phyloP scores from a whole-genome alignment of 2,888 invertebrate species.

The Pomacea canaliculata region DNA sequence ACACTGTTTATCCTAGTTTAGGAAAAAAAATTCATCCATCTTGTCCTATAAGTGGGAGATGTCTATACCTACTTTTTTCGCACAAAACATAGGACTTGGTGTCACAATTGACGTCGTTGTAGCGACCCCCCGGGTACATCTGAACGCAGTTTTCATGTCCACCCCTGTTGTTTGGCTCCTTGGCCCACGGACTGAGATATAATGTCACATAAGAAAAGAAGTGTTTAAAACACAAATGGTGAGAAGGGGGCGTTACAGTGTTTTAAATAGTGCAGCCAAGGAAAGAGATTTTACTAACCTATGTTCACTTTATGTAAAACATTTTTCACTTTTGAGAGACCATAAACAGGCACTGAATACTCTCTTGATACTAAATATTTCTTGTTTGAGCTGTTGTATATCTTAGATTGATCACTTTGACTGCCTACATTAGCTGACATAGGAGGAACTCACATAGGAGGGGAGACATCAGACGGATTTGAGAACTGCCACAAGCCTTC shows the following conservation, averaged over 20 bases:
- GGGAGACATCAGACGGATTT: constrained; percentile 37
- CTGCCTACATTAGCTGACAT: not conserved
- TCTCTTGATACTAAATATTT: too few species aligned
- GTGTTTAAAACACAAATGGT: not conserved
- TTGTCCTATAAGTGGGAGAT: not conserved
- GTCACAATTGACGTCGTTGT: constrained; percentile 43
- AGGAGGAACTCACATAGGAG: constrained; percentile 42
- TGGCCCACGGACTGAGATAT: constrained; percentile 36
- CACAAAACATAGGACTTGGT: constrained; percentile 20
- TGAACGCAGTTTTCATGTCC: constrained; percentile 47
- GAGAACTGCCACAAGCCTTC: constrained; percentile 51
- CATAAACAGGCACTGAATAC: too few species aligned
- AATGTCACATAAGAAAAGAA: not conserved
- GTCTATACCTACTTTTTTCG: not conserved
- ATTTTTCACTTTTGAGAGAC: too few species aligned
- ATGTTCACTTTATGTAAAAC: too few species aligned
- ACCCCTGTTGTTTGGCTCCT: constrained; percentile 34
- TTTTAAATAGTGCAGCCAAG: too few species aligned
- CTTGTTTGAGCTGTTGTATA: too few species aligned
- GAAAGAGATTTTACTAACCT: too few species aligned
- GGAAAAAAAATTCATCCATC: too few species aligned
- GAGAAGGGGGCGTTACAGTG: not conserved
- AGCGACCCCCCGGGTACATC: constrained; percentile 42
- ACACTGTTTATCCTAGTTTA: too few species aligned
- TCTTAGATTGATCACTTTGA: not conserved